A percentile compares a stretch with the other conserved stretches of the same genome.
Conservation (phyloP, 2,888 invertebrate species). For the Eupeodes latifasciatus region DNA sequence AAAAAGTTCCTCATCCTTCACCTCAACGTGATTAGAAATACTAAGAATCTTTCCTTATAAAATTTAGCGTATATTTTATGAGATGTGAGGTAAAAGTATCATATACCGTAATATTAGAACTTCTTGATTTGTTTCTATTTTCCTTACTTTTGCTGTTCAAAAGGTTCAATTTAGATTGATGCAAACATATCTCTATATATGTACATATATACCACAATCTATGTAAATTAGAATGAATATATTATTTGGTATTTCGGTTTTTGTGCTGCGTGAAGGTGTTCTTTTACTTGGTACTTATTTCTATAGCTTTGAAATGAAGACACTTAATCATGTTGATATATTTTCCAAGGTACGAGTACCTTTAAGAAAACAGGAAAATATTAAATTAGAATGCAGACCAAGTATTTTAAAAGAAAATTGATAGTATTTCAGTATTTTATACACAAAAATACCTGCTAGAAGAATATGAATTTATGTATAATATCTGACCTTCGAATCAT, state of each 20-base stretch:
- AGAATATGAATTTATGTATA: no score
- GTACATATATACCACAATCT: no score
- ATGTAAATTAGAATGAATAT: no score
- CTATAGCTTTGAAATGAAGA: conserved; percentile 2
- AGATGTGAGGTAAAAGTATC: conserved; percentile 10
- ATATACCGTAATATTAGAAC: neutral
- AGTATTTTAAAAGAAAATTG: conserved; percentile 10
- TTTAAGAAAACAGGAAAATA: neutral
- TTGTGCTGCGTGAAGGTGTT: neutral
- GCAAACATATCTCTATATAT: neutral
- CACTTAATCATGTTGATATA: conserved; percentile 19
- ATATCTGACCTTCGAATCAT: neutral
- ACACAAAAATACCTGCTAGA: neutral
- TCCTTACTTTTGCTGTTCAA: neutral
- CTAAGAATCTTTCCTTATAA: conserved; percentile 18
- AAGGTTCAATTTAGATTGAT: neutral
- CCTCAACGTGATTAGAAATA: conserved; percentile 12
- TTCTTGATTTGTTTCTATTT: conserved; percentile 7
- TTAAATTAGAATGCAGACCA: conserved; percentile 16
- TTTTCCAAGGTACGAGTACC: no score
- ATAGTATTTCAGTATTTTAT: neutral
- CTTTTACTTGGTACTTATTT: neutral
- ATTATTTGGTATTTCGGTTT: neutral
- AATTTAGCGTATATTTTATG: conserved; percentile 24
- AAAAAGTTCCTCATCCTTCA: neutral